Evolutionary conservation across 2,113 vertebrate genomes (phyloP).

Genomic region (Siphamia tubifer): DNA sequence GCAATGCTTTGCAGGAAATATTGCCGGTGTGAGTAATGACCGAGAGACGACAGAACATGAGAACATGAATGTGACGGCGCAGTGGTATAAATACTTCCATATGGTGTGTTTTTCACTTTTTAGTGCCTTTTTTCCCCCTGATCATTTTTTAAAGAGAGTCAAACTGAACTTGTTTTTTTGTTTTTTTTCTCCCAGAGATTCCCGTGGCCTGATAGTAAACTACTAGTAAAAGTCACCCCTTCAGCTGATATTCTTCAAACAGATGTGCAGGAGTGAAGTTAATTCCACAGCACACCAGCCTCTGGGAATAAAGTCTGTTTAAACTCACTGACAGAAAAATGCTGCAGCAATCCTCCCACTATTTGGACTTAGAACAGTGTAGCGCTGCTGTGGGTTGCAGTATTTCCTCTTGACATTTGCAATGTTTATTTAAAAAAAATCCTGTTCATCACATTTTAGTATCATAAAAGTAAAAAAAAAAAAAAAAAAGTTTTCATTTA

Average conservation of each 20-base stretch:
- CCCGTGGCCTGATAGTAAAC: not conserved
- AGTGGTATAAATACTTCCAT: conserved; percentile 54
- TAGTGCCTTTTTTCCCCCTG: not conserved
- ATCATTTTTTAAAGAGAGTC: not conserved
- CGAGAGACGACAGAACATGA: conserved; percentile 43
- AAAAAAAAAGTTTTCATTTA: no score
- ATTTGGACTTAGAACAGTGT: not conserved
- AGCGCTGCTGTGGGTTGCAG: not conserved
- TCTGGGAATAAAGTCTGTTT: conserved; percentile 30
- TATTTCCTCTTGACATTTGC: not conserved
- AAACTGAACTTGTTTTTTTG: not conserved
- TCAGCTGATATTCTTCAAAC: not conserved
- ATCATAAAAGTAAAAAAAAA: no score
- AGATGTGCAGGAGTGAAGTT: not conserved
- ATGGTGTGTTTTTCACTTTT: conserved; percentile 16
- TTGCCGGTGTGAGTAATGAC: conserved; percentile 48
- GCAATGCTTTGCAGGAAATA: conserved; percentile 40
- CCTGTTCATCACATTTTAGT: no score
- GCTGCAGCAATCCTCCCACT: conserved; percentile 7
- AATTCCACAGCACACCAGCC: not conserved
- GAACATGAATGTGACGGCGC: conserved; percentile 42
- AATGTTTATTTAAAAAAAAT: not conserved
- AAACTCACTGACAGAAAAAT: conserved; percentile 31
- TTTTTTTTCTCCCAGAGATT: not conserved
- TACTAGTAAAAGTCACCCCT: not conserved